phyloP scores from a whole-genome alignment of 2,797 vertebrate genomes.

The Poecilia velifera region DNA sequence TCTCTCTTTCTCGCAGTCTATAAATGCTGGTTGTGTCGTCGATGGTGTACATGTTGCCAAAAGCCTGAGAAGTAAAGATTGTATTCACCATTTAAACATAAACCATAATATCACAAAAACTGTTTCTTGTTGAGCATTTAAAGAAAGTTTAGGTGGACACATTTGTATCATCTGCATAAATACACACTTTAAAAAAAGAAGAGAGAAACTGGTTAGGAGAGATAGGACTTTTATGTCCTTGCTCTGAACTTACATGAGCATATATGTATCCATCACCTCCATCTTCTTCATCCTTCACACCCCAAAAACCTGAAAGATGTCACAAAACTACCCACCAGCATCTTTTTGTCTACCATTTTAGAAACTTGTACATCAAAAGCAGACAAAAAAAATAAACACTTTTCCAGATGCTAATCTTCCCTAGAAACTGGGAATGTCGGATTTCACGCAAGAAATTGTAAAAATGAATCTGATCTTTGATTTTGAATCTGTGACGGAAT shows the following conservation, averaged over 20 bases:
- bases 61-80: slow-evolving; percentile 69
- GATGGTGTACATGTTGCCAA: slow-evolving; percentile 73
- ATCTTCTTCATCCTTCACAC: slow-evolving; percentile 55
- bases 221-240: background rate
- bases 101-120: slow-evolving; percentile 63
- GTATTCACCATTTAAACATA: slow-evolving; percentile 65
- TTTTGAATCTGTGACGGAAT: slow-evolving; percentile 57
- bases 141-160: slow-evolving; percentile 48
- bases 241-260: slow-evolving; percentile 26
- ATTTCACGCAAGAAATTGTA: slow-evolving; percentile 47
- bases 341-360: slow-evolving; percentile 58
- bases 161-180: background rate
- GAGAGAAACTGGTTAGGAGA: slow-evolving; percentile 58
- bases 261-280: slow-evolving; percentile 42
- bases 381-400: slow-evolving; percentile 33
- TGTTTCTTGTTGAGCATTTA: slow-evolving; percentile 60
- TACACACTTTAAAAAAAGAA: slow-evolving; percentile 17
- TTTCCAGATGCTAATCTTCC: slow-evolving; percentile 59
- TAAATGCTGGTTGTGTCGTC: slow-evolving; percentile 66
- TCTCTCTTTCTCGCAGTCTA: slow-evolving; percentile 61
- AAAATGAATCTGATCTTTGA: slow-evolving; percentile 53
- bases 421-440: slow-evolving; percentile 34
- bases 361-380: slow-evolving; percentile 59
- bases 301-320: slow-evolving; percentile 72
- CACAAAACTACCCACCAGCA: slow-evolving; percentile 73